phyloP scores from a whole-genome alignment of 2,888 invertebrate species.

The Chrysomela aeneicollis region DNA sequence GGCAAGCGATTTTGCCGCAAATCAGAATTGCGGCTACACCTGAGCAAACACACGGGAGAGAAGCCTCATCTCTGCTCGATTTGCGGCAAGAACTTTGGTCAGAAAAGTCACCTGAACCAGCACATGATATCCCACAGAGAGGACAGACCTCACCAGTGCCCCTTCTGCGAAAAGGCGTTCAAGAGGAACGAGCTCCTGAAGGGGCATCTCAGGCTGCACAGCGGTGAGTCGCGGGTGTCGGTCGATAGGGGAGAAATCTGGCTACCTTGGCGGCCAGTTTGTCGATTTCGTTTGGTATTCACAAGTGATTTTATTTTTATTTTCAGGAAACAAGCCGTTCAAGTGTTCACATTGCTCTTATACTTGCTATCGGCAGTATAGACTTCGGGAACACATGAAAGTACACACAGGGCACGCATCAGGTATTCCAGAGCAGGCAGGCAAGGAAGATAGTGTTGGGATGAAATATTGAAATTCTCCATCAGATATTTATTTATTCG shows the following conservation, averaged over 20 bases:
- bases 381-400: constrained; percentile 54
- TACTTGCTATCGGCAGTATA: constrained; percentile 53
- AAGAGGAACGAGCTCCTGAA: constrained; percentile 52
- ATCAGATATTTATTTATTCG: background rate
- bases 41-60: constrained; percentile 54
- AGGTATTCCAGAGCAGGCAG: constrained; percentile 15
- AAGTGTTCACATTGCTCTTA: constrained; percentile 55
- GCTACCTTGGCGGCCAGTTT: background rate
- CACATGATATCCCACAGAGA: constrained; percentile 53
- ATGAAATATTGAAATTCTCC: constrained; percentile 15
- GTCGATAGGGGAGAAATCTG: no score
- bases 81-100: constrained; percentile 53
- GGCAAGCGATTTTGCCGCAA: constrained; percentile 54
- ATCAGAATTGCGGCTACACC: constrained; percentile 52
- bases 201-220: constrained; percentile 51
- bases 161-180: constrained; percentile 50
- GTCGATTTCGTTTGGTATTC: background rate
- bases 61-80: constrained; percentile 53
- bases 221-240: constrained; percentile 36
- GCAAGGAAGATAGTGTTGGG: constrained; percentile 33
- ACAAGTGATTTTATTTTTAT: constrained; percentile 11
- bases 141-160: constrained; percentile 50
- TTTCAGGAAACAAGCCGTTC: constrained; percentile 53
- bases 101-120: constrained; percentile 52
- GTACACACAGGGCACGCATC: constrained; percentile 45